phyloP scores from a whole-genome alignment of 1,140 invertebrate genomes.

The Riptortus pedestris region DNA sequence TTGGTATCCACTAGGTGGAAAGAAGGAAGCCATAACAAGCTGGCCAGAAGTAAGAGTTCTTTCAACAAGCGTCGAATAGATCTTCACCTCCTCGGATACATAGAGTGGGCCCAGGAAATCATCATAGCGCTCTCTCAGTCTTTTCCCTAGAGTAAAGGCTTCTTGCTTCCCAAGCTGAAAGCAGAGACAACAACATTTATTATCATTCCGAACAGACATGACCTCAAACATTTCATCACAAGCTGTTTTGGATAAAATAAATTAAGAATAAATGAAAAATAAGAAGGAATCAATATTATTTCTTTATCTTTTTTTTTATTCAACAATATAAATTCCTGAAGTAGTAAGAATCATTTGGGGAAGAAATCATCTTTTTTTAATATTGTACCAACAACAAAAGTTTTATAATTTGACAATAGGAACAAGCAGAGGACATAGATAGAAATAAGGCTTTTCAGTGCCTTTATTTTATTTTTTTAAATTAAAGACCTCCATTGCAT shows the following conservation, averaged over 20 bases:
- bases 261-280: background rate
- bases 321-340: no score
- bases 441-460: no score
- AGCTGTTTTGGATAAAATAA: background rate
- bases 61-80: slow-evolving; percentile 59
- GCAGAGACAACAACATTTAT: background rate
- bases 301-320: no score
- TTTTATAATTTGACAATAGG: no score
- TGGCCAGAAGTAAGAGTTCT: slow-evolving; percentile 75
- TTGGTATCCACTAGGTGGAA: slow-evolving; percentile 56
- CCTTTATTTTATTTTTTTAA: no score
- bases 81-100: slow-evolving; percentile 48
- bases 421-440: no score
- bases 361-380: no score
- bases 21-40: slow-evolving; percentile 69
- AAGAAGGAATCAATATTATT: background rate
- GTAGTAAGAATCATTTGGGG: no score
- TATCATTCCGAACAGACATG: background rate
- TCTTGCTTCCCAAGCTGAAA: slow-evolving; percentile 50
- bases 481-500: no score
- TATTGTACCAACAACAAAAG: no score
- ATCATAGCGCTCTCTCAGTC: slow-evolving; percentile 49
- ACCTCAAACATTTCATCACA: background rate
- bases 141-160: slow-evolving; percentile 51
- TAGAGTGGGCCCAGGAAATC: slow-evolving; percentile 50